Evolutionary conservation across 2,797 vertebrate genomes (phyloP).

Genomic region (Otolemur crassicaudatus): DNA sequence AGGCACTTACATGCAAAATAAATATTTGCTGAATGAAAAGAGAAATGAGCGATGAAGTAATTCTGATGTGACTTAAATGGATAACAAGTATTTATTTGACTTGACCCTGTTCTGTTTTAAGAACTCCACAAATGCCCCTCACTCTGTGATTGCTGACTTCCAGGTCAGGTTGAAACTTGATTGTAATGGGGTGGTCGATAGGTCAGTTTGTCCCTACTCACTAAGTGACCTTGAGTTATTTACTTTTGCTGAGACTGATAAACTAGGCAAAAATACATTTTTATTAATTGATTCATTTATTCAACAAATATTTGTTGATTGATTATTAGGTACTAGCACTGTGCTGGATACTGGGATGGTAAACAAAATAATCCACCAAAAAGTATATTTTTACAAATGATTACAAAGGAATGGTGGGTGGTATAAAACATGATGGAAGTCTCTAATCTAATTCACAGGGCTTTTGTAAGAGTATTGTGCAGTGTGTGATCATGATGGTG

Average conservation of each 20-base stretch:
- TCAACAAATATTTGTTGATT: conserved; percentile 14
- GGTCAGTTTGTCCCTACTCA: background rate
- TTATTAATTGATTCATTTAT: conserved; percentile 42
- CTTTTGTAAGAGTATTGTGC: background rate
- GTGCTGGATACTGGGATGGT: background rate
- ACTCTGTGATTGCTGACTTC: background rate
- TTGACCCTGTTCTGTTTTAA: background rate
- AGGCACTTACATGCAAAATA: background rate
- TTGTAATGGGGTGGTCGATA: background rate
- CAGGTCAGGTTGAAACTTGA: background rate
- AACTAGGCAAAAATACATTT: conserved; percentile 31
- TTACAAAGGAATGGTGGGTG: background rate
- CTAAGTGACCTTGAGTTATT: conserved; percentile 38
- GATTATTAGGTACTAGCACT: background rate
- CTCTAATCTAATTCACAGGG: background rate
- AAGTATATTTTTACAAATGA: background rate
- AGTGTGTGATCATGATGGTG: background rate
- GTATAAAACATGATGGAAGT: background rate
- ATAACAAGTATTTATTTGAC: background rate
- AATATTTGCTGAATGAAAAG: background rate
- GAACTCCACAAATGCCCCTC: background rate
- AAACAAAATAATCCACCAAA: conserved; percentile 5
- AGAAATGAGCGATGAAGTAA: background rate
- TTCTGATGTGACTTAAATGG: background rate
- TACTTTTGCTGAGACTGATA: conserved; percentile 25